A percentile compares a stretch with the other conserved stretches of the same genome.
These are phyloP conservation scores for Leptopilina clavipes DNA, from an alignment of 1,140 invertebrate species.

Conservation along the genomic window DNA sequence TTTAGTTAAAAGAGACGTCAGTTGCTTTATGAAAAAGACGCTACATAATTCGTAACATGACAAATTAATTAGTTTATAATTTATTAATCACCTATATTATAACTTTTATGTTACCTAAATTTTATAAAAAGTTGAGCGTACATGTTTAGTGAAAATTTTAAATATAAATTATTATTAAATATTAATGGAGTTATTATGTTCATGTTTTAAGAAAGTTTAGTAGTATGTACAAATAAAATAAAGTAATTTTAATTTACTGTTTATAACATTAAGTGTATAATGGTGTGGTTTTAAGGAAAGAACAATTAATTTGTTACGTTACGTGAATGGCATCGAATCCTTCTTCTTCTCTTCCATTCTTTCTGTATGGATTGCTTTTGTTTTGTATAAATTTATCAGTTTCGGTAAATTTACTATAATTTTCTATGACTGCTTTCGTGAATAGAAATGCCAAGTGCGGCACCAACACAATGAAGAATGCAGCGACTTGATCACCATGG, in stretches of 20 bases:
- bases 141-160: no score
- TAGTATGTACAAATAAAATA: no score
- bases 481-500: constrained; percentile 94
- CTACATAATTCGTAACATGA: background rate
- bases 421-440: constrained; percentile 67
- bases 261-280: background rate
- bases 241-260: no score
- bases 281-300: no score
- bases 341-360: constrained; percentile 42
- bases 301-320: constrained; percentile 12
- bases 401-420: background rate
- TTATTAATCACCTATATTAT: no score
- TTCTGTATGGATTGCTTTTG: constrained; percentile 34
- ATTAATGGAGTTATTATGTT: no score
- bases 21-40: background rate
- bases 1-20: background rate
- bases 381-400: background rate
- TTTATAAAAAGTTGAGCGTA: no score
- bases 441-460: constrained; percentile 89
- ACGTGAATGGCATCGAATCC: constrained; percentile 36
- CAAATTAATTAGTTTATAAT: background rate
- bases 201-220: no score
- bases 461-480: constrained; percentile 96
- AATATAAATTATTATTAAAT: no score
- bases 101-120: background rate